Conservation (phyloP, 2,888 invertebrate species). For the Lasioglossum oenotherae region DNA sequence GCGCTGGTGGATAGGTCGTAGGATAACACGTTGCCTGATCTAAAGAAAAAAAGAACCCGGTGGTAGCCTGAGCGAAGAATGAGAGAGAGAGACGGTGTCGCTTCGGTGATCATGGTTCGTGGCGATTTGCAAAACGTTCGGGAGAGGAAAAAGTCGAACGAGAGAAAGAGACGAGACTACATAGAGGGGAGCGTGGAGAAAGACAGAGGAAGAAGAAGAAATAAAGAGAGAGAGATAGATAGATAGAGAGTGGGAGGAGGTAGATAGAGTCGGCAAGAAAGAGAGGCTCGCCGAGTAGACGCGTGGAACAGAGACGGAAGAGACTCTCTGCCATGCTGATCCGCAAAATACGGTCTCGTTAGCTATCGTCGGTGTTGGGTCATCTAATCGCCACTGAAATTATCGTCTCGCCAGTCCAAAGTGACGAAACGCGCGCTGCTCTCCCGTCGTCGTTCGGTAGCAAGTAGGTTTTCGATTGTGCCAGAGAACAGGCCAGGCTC, state of each 20-base stretch:
- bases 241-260: slow-evolving; percentile 24
- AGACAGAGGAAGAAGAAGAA: background rate
- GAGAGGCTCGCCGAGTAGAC: background rate
- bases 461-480: slow-evolving; percentile 46
- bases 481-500: background rate
- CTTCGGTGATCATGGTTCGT: background rate
- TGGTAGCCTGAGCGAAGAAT: background rate
- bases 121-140: slow-evolving; percentile 53
- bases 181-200: background rate
- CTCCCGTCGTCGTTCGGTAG: slow-evolving; percentile 19
- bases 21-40: background rate
- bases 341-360: slow-evolving; percentile 59
- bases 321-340: slow-evolving; percentile 29
- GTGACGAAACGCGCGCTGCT: slow-evolving; percentile 60
- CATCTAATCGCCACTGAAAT: slow-evolving; percentile 68
- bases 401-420: slow-evolving; percentile 60
- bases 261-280: slow-evolving; percentile 6
- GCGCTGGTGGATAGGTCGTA: background rate
- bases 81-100: background rate
- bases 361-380: slow-evolving; percentile 62
- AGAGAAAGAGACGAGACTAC: background rate
- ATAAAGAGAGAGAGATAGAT: slow-evolving; percentile 8
- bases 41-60: background rate
- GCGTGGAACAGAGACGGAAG: slow-evolving; percentile 13
- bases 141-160: slow-evolving; percentile 40